Base-by-base conservation (phyloP, 2,888 invertebrate species). In the Amiota communis region DNA sequence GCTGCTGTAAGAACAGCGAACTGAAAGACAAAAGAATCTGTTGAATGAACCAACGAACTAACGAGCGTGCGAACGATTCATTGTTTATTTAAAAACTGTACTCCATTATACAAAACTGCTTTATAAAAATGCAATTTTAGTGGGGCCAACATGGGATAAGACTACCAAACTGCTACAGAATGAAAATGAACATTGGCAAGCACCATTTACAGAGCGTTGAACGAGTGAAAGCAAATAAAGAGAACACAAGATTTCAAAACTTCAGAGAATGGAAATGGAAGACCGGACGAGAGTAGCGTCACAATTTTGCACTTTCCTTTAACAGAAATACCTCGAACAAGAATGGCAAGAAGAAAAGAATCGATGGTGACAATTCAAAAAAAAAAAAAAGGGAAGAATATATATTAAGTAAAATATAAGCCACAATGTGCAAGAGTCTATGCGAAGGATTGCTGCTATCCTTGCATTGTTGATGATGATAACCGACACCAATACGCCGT, bases 61-160 rank as follows among this genome's bases (percentile, higher is more conserved):
- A 70, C 20, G 48, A 36, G 13, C 8, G 57, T 57, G 80, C 78
- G 78, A 80, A 76, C 76, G 73, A 68, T 76, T 76, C 82, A 81
- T 81, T 81, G 81, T 82, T 81, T 82, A 81, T 81, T 82, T 82
- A 82, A 79, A 80, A 81, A 77, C 78, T 78, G 36, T 36, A 79
- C 81, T 82, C 78, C 73, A 82, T 80, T 81, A 81, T 81, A 78
- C 78, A 67, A 67, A 51, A 67, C 79, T 77, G 78, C 80, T 81
- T 81, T 81, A 81, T 81, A 81, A 81, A 81, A 81, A 81, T 81
- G 80, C 80, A 81, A 81, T 81, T 81, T 79, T 77, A 74, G 75
- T 70, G 76, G 74, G 80, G 77, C 63, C 11, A 48, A 36, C 36
- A 36, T 36, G 36, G 36, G 36, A 36, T 36, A 36, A 36, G 36